phyloP scores from a whole-genome alignment of 2,888 invertebrate genomes.

The Zaprionus obscuricornis region DNA sequence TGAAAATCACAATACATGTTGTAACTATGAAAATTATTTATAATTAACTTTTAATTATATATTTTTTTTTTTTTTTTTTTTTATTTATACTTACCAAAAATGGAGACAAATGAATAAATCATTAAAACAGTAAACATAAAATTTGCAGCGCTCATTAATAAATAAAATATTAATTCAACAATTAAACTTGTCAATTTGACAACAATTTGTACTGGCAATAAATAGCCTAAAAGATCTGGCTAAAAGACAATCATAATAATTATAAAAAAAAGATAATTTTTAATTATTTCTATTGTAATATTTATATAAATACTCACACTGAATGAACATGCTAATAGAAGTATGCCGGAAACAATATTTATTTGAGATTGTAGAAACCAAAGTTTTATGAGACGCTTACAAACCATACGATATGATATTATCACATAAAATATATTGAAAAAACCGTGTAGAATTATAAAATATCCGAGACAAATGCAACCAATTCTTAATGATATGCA shows the following conservation, averaged over 20 bases:
- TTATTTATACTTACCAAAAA: constrained; percentile 45
- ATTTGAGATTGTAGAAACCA: constrained; percentile 33
- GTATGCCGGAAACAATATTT: constrained; percentile 16
- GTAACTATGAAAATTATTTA: too few species aligned
- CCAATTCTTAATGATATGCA: constrained; percentile 23
- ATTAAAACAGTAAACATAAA: accelerated
- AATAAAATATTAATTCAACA: constrained; percentile 40
- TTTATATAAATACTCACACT: constrained; percentile 29
- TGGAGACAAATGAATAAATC: constrained; percentile 15
- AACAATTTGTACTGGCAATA: constrained; percentile 50
- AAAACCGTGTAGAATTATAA: not conserved
- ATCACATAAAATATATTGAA: not conserved
- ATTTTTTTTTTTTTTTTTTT: too few species aligned
- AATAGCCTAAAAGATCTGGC: constrained; percentile 3
- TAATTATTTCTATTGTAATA: not conserved
- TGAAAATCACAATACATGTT: too few species aligned
- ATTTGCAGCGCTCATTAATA: constrained; percentile 6
- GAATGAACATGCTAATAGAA: constrained; percentile 24
- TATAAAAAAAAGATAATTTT: too few species aligned
- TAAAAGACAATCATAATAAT: constrained; percentile 16
- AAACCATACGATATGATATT: accelerated
- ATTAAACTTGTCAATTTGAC: constrained; percentile 36
- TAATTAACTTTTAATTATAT: too few species aligned
- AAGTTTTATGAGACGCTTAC: not conserved
- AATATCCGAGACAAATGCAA: constrained; percentile 17